A percentile compares a stretch with the other conserved stretches of the same genome.
These are phyloP conservation scores for Meriones unguiculatus DNA, from an alignment of 2,113 vertebrate species.

Conservation along the genomic window DNA sequence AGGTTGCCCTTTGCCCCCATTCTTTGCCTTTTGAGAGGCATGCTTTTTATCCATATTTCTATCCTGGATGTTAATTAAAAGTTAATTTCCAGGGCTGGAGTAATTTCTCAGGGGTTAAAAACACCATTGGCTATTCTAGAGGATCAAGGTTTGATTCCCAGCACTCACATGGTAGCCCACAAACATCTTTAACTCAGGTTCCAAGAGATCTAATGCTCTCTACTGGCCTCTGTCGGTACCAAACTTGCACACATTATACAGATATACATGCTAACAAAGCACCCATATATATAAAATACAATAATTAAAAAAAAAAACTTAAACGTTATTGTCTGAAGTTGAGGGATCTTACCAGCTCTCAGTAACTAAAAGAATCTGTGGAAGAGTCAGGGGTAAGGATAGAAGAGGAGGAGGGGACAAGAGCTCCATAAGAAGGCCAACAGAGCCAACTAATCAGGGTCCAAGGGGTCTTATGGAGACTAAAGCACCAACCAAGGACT, in stretches of 20 bases:
- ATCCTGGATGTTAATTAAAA: slow-evolving; percentile 84
- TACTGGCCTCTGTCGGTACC: neutral
- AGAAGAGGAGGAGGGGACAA: too few relatives aligned
- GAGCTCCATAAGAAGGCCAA: too few relatives aligned
- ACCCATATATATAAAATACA: neutral
- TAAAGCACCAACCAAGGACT: too few relatives aligned
- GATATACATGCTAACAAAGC: neutral
- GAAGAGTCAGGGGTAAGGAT: too few relatives aligned
- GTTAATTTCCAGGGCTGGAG: slow-evolving; percentile 75
- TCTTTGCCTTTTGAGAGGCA: slow-evolving; percentile 82
- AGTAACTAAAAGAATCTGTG: slow-evolving; percentile 80
- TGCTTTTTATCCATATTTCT: slow-evolving; percentile 83
- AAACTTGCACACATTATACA: neutral
- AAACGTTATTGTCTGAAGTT: neutral
- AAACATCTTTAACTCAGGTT: neutral
- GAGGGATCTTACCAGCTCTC: slow-evolving; percentile 81
- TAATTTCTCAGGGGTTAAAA: too few relatives aligned
- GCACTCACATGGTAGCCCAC: neutral
- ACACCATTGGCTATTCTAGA: neutral
- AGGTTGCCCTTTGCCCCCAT: slow-evolving; percentile 78
- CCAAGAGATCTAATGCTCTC: neutral
- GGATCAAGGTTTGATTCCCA: neutral
- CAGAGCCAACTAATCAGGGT: too few relatives aligned
- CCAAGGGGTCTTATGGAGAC: too few relatives aligned
- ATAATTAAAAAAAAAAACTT: neutral